A percentile compares a stretch with the other conserved stretches of the same genome.
Evolutionary conservation across 2,888 invertebrate species (phyloP).

Genomic region (Nomada fucata): DNA sequence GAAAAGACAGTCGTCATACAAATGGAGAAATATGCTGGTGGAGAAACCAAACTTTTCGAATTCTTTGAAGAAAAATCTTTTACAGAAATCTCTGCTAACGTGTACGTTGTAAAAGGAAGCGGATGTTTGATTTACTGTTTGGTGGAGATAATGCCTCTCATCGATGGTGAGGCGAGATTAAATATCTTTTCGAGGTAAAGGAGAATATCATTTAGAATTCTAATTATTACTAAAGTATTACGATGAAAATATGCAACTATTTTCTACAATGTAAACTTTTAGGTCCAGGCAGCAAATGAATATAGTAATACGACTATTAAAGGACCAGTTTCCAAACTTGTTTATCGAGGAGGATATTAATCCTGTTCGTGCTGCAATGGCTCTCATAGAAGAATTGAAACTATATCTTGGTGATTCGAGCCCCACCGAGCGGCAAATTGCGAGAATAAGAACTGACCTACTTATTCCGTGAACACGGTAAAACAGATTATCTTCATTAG

Average conservation of each 20-base stretch:
- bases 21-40: slow-evolving; percentile 46
- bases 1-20: slow-evolving; percentile 70
- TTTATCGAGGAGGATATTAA: slow-evolving; percentile 60
- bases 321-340: slow-evolving; percentile 71
- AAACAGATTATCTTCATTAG: slow-evolving; percentile 11
- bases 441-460: slow-evolving; percentile 77
- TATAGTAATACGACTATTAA: slow-evolving; percentile 73
- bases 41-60: slow-evolving; percentile 45
- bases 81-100: slow-evolving; percentile 62
- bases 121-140: slow-evolving; percentile 74
- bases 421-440: slow-evolving; percentile 70
- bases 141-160: slow-evolving; percentile 72
- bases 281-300: slow-evolving; percentile 77
- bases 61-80: slow-evolving; percentile 74
- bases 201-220: neutral
- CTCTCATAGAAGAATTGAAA: slow-evolving; percentile 75
- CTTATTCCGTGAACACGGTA: slow-evolving; percentile 74
- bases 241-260: neutral
- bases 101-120: slow-evolving; percentile 68
- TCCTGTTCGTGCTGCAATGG: slow-evolving; percentile 69
- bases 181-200: slow-evolving; percentile 75
- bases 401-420: slow-evolving; percentile 70
- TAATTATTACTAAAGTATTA: neutral
- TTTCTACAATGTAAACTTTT: slow-evolving; percentile 5
- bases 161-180: slow-evolving; percentile 54